Evolutionary conservation across 2,113 vertebrate species (phyloP), one percentile per base, ranked within the genome.

Genomic region (Edolisoma coerulescens): DNA sequence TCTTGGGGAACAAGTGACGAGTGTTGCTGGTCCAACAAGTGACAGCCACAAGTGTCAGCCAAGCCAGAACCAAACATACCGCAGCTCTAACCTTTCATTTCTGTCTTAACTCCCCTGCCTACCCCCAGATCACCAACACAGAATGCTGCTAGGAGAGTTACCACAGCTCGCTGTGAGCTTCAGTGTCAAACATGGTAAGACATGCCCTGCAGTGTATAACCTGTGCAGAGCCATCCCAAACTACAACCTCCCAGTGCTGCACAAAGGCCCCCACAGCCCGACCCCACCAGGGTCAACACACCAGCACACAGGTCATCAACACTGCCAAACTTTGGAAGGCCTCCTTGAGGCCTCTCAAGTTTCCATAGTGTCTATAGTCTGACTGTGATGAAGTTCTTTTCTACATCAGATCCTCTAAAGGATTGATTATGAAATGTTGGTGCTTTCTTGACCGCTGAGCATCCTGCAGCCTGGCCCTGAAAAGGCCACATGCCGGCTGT

Each of bases 181-280:
- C 67, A 24, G 50, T 1, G 0, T 47, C 53, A 35, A 30, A 37
- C 44, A 23, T 0, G 0, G 39, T 5, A n/a, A 87, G 54, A 35
- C 2, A 3, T 10, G 27, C 28, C 44, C 49, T 67, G 44, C 52
- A 84, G 68, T 7, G 3, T 21, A 41, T 13, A 50, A 39, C 13
- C 23, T 0, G 0, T 13, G 9, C 53, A 17, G 50, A 49, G 44
- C 59, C 23, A 53, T 4, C 30, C 44, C n/a, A 45, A 56, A 78
- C 16, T 7, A 35, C 57, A 75, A 44, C 54, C 45, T 21, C 11
- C 18, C 53, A 50, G 13, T 8, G 42, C 39, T 49, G 30, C 61
- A 59, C 0, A 0, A 76, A 75, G 57, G 24, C 42, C 16, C 22
- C 49, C 56, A 17, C 5, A 42, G 44, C 20, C 69, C 0, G 1